Conservation (phyloP, 92 coral and sea anemone genomes). For the Isaurus tuberculatus region DNA sequence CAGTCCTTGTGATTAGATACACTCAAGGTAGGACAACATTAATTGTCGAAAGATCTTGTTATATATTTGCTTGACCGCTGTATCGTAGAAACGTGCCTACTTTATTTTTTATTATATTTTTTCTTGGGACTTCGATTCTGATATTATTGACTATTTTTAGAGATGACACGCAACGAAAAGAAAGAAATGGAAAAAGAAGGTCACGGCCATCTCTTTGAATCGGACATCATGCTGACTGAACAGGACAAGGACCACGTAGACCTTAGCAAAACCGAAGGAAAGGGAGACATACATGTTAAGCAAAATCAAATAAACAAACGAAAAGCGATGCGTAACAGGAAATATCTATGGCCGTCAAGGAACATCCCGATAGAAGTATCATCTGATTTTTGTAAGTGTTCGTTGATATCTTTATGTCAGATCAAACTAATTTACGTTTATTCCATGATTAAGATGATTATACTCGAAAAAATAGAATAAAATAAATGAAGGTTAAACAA, state of each 20-base stretch:
- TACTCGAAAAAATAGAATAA: background rate
- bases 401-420: background rate
- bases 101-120: too few species aligned
- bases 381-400: conserved; percentile 55
- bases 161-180: background rate
- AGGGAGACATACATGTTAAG: conserved; percentile 63
- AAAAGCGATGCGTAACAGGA: conserved; percentile 70
- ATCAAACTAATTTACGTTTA: too few species aligned
- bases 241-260: conserved; percentile 60
- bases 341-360: conserved; percentile 73
- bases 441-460: too few species aligned
- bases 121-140: too few species aligned
- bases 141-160: too few species aligned
- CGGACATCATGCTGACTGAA: conserved; percentile 70
- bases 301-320: conserved; percentile 51
- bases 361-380: conserved; percentile 59
- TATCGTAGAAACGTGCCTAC: too few species aligned
- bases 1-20: too few species aligned
- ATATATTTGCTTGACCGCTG: too few species aligned
- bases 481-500: background rate
- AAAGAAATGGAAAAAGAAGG: conserved; percentile 47
- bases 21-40: too few species aligned
- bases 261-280: conserved; percentile 54
- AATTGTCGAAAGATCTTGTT: too few species aligned
- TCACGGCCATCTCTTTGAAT: conserved; percentile 61